Evolutionary conservation across 2,888 invertebrate genomes (phyloP).

Genomic region (Meta bourneti): DNA sequence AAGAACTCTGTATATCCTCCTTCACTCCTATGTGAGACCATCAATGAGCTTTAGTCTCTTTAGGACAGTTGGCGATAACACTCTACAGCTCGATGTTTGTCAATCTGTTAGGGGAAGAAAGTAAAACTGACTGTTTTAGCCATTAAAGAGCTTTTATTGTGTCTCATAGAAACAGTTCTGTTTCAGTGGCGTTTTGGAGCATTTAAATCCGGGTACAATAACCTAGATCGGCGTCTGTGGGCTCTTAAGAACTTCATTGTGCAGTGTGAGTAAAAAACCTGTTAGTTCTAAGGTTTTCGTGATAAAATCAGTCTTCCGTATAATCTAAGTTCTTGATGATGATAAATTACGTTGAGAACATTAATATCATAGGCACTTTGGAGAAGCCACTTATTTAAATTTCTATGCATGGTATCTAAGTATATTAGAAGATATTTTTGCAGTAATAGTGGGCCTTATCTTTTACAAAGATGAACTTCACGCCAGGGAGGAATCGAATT

Average conservation of each 20-base stretch:
- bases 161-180: not conserved
- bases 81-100: conserved; percentile 34
- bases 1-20: too few species aligned
- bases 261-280: too few species aligned
- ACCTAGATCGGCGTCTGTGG: not conserved
- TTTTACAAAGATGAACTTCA: too few species aligned
- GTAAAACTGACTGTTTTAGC: conserved; percentile 40
- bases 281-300: too few species aligned
- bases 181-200: not conserved
- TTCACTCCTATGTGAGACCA: conserved; percentile 49
- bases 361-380: too few species aligned
- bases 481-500: too few species aligned
- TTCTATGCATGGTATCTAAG: too few species aligned
- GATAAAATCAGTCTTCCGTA: not conserved
- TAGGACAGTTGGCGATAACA: conserved; percentile 41
- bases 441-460: too few species aligned
- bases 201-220: not conserved
- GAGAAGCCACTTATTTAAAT: too few species aligned
- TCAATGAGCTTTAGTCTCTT: conserved; percentile 51
- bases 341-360: not conserved
- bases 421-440: too few species aligned
- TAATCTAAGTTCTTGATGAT: not conserved
- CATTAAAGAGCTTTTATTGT: conserved; percentile 25
- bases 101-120: too few species aligned
- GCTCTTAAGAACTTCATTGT: not conserved